Evolutionary conservation across 2,888 invertebrate species (phyloP), one percentile per base, ranked within the genome.

Genomic region (Synanthedon andrenaeformis): DNA sequence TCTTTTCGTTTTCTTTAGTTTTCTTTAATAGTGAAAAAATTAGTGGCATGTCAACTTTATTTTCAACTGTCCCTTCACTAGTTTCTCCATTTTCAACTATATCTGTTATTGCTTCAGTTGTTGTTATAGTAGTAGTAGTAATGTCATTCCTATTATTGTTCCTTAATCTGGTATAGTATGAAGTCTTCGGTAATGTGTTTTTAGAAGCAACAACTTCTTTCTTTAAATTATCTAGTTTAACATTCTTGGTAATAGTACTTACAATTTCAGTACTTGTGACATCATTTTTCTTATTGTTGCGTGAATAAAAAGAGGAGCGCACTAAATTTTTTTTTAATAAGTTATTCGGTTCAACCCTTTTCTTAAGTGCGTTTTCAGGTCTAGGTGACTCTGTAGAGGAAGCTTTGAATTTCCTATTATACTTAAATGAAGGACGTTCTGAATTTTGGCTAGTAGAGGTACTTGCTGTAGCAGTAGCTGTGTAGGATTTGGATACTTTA

Each of bases 381-480:
- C 62, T 70, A 4, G 81, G 64, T 51, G 67, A 53, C 55, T 70
- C 74, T 12, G 76, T 74, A 23, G 79, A 72, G 23, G 74, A 70
- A 13, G 65, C 58, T 70, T 83, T 83, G 51, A 77, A 72, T 67
- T 82, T 86, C 67, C 85, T 76, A 53, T 62, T 83, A 57, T 72
- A 86, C 63, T 84, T 87, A 35, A 71, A 74, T 11, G 61, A 52
- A 11, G 68, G 62, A 61, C 72, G 79, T 62, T 76, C 74, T 2
- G 73, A 62, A 58, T 62, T 71, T 57, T 61, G 58, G 54, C 52
- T 61, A 51, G 54, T 51, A 45, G 53, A 56, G 13, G 42, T 50
- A 49, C 55, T 49, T 28, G 59, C 55, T 19, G 63, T 56, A 50
- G 65, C 59, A 49, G 74, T 65, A 3, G 71, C 63, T 53, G 72